phyloP scores from a whole-genome alignment of 2,113 vertebrate species.

The Elephas maximus region DNA sequence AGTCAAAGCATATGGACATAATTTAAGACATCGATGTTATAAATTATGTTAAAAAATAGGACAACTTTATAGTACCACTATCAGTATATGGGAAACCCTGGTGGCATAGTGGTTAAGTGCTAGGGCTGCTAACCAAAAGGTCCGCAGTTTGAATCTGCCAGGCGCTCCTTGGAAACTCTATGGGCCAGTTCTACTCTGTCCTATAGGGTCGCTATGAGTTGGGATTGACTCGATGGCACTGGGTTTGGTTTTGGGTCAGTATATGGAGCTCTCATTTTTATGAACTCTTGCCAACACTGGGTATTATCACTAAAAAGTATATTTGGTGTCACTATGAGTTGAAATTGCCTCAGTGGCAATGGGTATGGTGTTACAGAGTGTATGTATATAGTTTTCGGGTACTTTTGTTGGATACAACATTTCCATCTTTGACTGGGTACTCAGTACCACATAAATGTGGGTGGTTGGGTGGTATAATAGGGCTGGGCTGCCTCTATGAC shows the following conservation, averaged over 20 bases:
- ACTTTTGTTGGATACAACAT: neutral
- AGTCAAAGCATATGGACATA: constrained; percentile 13
- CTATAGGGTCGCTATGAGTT: too few species aligned
- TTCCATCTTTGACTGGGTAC: neutral
- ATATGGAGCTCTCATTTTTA: neutral
- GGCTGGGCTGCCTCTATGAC: neutral
- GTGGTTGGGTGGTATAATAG: neutral
- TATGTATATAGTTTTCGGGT: neutral
- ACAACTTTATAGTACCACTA: neutral
- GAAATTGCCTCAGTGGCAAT: too few species aligned
- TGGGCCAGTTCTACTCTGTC: too few species aligned
- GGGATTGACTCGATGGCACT: too few species aligned
- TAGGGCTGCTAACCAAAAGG: too few species aligned
- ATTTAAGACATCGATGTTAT: neutral
- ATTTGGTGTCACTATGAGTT: too few species aligned
- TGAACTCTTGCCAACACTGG: neutral
- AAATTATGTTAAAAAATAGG: neutral
- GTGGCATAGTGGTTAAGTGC: too few species aligned
- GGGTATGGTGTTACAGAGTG: neutral
- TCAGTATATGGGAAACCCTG: neutral
- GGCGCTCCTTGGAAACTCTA: too few species aligned
- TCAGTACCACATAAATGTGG: neutral
- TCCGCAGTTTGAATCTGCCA: too few species aligned
- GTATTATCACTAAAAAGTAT: neutral
- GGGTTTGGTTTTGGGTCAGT: too few species aligned